phyloP scores from a whole-genome alignment of 2,113 vertebrate genomes.

The Hemichromis elongatus region DNA sequence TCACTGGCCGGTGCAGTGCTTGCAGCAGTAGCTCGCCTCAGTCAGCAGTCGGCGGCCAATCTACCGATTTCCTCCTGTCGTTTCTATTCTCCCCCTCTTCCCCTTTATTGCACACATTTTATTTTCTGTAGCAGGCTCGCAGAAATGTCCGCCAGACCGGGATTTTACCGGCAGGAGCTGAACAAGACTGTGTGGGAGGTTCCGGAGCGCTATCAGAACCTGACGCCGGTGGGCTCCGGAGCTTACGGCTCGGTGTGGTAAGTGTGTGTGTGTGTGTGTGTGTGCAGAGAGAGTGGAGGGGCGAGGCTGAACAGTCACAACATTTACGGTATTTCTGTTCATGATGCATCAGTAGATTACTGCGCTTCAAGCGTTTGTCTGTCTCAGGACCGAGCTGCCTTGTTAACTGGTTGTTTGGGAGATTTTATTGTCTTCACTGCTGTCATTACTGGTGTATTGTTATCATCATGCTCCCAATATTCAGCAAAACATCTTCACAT shows the following conservation, averaged over 20 bases:
- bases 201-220: conserved; percentile 93
- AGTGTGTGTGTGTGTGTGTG: conserved; percentile 71
- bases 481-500: not conserved
- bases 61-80: not conserved
- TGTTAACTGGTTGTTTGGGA: not conserved
- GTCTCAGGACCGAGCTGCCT: not conserved
- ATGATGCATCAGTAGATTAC: not conserved
- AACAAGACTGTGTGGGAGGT: conserved; percentile 98
- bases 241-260: conserved; percentile 97
- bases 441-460: not conserved
- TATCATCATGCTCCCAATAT: not conserved
- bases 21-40: not conserved
- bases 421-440: not conserved
- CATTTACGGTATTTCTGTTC: not conserved
- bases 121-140: not conserved
- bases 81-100: not conserved
- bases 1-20: not conserved
- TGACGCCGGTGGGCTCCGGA: conserved; percentile 92
- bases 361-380: not conserved
- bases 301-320: conserved; percentile 32
- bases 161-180: conserved; percentile 94
- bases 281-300: not conserved
- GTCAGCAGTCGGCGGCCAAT: conserved; percentile 11
- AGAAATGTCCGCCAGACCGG: conserved; percentile 77
- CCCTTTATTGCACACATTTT: not conserved